These are phyloP conservation scores for Cosmopolites sordidus DNA, from an alignment of 2,888 invertebrate species.

Conservation along the genomic window DNA sequence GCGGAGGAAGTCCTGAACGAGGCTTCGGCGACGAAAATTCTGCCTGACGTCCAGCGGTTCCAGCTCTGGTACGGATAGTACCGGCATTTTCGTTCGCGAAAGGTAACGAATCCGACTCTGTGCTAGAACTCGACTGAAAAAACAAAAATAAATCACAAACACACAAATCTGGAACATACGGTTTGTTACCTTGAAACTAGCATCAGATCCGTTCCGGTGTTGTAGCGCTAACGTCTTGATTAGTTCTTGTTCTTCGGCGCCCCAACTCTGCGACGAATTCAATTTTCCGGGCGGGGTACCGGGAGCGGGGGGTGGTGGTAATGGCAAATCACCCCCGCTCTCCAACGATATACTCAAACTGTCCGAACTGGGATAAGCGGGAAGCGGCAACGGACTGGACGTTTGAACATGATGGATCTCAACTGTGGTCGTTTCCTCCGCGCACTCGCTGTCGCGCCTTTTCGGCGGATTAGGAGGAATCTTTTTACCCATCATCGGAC, in stretches of 20 bases:
- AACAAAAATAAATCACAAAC: neutral
- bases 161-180: neutral
- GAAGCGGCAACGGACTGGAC: constrained; percentile 58
- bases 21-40: constrained; percentile 43
- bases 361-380: constrained; percentile 63
- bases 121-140: constrained; percentile 84
- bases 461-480: constrained; percentile 79
- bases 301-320: constrained; percentile 58
- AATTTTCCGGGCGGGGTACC: constrained; percentile 60
- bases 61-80: constrained; percentile 85
- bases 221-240: constrained; percentile 52
- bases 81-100: constrained; percentile 99
- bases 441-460: constrained; percentile 45
- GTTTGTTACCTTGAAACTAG: constrained; percentile 71
- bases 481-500: constrained; percentile 71
- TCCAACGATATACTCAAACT: constrained; percentile 59
- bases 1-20: constrained; percentile 42
- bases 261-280: constrained; percentile 54
- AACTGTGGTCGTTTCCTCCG: constrained; percentile 48
- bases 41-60: constrained; percentile 39
- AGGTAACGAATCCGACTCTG: constrained; percentile 92
- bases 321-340: constrained; percentile 55
- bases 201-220: constrained; percentile 72
- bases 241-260: constrained; percentile 50
- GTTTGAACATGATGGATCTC: constrained; percentile 48